These are phyloP conservation scores for Sitobion miscanthi DNA, from an alignment of 1,140 invertebrate genomes.

Conservation along the genomic window DNA sequence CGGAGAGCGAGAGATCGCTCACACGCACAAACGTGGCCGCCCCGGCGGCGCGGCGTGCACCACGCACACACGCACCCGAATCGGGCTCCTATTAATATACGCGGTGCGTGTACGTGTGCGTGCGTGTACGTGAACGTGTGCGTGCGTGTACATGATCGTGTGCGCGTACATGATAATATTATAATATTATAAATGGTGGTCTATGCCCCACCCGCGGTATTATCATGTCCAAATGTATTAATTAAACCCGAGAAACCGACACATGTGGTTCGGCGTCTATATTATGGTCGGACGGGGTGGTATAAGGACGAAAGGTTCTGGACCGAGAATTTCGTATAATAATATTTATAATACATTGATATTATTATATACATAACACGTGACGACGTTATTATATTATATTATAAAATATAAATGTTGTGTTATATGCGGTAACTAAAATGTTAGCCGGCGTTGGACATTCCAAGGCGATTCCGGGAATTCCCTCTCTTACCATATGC, in stretches of 20 bases:
- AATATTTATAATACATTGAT: not conserved
- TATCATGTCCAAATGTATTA: not conserved
- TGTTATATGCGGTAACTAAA: not conserved
- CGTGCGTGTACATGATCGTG: not conserved
- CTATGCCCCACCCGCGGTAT: not conserved
- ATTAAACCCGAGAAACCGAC: not conserved
- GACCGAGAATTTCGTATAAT: not conserved
- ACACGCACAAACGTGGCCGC: slow-evolving; percentile 26
- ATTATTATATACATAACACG: too few relatives aligned
- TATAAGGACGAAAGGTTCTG: not conserved
- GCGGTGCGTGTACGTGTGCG: not conserved
- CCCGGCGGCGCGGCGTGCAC: not conserved
- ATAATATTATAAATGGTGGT: not conserved
- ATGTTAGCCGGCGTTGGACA: not conserved
- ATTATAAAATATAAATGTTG: not conserved
- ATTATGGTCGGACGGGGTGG: not conserved
- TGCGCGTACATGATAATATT: not conserved
- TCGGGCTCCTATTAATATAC: not conserved
- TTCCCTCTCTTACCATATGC: not conserved
- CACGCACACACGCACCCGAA: not conserved
- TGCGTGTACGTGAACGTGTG: too few relatives aligned
- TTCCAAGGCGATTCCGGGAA: not conserved
- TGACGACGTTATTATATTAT: too few relatives aligned
- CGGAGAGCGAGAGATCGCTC: not conserved
- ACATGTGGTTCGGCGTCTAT: not conserved